A percentile compares a stretch with the other conserved stretches of the same genome.
Evolutionary conservation across 2,113 vertebrate species (phyloP).

Genomic region (Cinclus cinclus): DNA sequence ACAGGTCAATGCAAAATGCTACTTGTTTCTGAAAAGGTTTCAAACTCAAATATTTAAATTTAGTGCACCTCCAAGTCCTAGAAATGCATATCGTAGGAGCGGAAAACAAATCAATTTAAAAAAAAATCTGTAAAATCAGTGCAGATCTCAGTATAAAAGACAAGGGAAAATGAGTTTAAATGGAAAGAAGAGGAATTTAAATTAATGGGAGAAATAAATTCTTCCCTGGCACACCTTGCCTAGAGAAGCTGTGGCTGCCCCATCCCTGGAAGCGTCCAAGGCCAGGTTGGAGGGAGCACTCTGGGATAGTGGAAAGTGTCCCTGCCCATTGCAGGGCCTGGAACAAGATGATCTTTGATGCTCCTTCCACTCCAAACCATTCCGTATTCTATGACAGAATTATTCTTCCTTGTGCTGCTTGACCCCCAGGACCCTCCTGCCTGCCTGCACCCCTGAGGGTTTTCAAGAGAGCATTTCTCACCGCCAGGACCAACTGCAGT

Average conservation of each 20-base stretch:
- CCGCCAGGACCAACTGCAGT: constrained; percentile 35
- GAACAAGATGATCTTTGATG: neutral
- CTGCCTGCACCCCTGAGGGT: neutral
- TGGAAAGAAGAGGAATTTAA: neutral
- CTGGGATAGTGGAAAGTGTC: neutral
- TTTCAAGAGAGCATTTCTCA: neutral
- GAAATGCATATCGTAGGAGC: neutral
- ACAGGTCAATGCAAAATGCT: neutral
- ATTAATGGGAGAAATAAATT: neutral
- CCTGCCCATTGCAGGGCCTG: neutral
- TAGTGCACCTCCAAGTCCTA: neutral
- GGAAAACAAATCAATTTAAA: neutral
- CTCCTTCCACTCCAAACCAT: neutral
- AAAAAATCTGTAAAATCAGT: neutral
- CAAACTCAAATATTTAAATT: neutral
- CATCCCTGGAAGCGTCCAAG: neutral
- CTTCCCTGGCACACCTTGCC: neutral
- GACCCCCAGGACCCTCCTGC: neutral
- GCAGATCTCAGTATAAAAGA: neutral
- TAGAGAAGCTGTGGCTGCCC: neutral
- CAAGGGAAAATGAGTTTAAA: neutral
- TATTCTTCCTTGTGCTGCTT: neutral
- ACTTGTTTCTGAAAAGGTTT: neutral
- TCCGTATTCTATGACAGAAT: neutral
- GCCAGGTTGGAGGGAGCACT: neutral